These are phyloP conservation scores for Drosophila setosimentum DNA, from an alignment of 2,888 invertebrate species.

Conservation along the genomic window DNA sequence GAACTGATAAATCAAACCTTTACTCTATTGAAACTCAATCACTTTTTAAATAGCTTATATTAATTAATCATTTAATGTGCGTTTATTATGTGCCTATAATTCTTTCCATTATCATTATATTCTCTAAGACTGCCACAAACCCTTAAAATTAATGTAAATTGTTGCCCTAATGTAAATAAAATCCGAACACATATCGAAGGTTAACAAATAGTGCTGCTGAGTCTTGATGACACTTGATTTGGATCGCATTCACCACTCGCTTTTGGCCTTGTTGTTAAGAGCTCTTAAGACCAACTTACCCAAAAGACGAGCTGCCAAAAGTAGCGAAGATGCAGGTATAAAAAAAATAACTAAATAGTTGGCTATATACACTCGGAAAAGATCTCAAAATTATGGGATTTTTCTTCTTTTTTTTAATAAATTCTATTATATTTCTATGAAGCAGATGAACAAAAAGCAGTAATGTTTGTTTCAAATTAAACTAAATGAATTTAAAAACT, in stretches of 20 bases:
- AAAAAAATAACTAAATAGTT: constrained; percentile 28
- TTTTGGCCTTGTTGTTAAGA: constrained; percentile 52
- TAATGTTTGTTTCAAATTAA: neutral
- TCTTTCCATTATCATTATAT: constrained; percentile 9
- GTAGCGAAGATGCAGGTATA: constrained; percentile 11
- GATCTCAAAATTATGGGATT: neutral
- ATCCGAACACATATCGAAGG: constrained; percentile 74
- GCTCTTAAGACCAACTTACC: constrained; percentile 59
- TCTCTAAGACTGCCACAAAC: neutral
- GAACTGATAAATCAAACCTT: too few species aligned
- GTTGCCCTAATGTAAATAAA: constrained; percentile 50
- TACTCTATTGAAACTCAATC: neutral
- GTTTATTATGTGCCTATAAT: neutral
- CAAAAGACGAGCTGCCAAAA: constrained; percentile 35
- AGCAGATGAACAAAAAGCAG: neutral
- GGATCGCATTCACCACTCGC: constrained; percentile 28
- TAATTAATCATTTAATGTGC: constrained; percentile 19
- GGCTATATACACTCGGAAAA: constrained; percentile 6
- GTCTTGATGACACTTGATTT: constrained; percentile 45
- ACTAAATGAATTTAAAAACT: neutral
- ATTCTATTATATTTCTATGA: neutral
- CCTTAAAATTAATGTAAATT: neutral
- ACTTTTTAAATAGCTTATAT: constrained; percentile 9
- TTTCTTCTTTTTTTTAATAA: neutral
- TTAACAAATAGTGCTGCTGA: constrained; percentile 45